Percentiles rank a stretch among this genome's conserved stretches.
phyloP scores from a whole-genome alignment of 2,113 vertebrate genomes.

The Cololabis saira region DNA sequence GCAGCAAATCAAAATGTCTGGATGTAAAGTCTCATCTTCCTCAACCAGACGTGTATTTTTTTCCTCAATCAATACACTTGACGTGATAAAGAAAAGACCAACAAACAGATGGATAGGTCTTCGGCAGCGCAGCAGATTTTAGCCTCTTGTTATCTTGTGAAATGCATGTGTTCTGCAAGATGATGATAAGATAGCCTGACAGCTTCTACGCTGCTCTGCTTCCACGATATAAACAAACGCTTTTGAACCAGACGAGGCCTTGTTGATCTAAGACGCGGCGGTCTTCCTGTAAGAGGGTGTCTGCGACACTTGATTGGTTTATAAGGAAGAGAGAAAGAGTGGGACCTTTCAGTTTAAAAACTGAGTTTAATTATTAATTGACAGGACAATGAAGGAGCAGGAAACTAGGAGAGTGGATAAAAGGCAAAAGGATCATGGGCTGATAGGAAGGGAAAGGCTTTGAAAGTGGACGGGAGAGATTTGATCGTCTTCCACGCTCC shows the following conservation, averaged over 20 bases:
- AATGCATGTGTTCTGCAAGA: not conserved
- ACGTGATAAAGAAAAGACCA: not conserved
- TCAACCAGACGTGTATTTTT: too few relatives aligned
- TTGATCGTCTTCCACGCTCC: conserved; percentile 12
- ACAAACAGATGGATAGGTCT: not conserved
- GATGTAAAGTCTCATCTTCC: conserved; percentile 4
- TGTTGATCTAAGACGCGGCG: not conserved
- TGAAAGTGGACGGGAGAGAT: not conserved
- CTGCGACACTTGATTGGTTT: not conserved
- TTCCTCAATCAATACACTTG: not conserved
- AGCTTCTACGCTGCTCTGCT: too few relatives aligned
- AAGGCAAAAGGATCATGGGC: not conserved
- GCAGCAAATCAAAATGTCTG: not conserved
- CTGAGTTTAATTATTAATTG: too few relatives aligned
- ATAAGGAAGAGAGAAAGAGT: not conserved
- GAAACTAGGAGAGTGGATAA: too few relatives aligned
- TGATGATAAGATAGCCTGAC: not conserved
- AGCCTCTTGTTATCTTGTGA: not conserved
- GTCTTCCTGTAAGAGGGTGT: not conserved
- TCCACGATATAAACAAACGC: not conserved
- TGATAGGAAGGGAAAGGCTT: conserved; percentile 1
- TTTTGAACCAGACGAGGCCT: not conserved
- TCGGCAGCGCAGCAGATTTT: not conserved
- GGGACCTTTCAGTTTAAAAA: not conserved
- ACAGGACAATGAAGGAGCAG: too few relatives aligned